Percentiles rank a stretch among this genome's conserved stretches.
Evolutionary conservation across 2,888 invertebrate genomes (phyloP).

Genomic region (Rhamphomyia laevipes): DNA sequence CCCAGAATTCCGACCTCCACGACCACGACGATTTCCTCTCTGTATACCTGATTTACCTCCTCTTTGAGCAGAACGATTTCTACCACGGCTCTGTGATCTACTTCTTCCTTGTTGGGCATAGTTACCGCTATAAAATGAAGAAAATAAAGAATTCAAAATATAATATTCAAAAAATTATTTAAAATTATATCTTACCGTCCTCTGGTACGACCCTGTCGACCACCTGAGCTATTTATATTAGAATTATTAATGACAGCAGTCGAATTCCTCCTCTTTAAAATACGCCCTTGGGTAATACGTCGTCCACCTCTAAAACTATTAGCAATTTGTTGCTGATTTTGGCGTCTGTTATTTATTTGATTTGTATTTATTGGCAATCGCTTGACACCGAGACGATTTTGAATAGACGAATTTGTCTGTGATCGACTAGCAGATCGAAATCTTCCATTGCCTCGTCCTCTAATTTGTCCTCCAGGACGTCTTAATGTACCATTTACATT

Average conservation of each 20-base stretch:
- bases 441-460: neutral
- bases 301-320: conserved; percentile 20
- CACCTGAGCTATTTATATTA: conserved; percentile 2
- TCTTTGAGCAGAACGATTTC: conserved; percentile 16
- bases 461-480: neutral
- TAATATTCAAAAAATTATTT: neutral
- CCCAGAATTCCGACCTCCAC: conserved; percentile 5
- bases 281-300: conserved; percentile 25
- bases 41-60: neutral
- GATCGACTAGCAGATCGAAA: neutral
- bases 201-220: conserved; percentile 15
- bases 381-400: neutral
- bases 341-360: conserved; percentile 8
- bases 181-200: conserved; percentile 9
- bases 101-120: conserved; percentile 24
- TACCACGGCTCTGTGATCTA: conserved; percentile 17
- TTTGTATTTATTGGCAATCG: neutral
- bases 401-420: neutral
- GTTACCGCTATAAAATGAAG: conserved; percentile 4
- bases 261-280: conserved; percentile 26
- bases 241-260: conserved; percentile 10
- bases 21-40: conserved; percentile 1
- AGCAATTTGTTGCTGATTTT: conserved; percentile 3
- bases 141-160: neutral
- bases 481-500: neutral